Evolutionary conservation across 2,113 vertebrate genomes (phyloP).

Genomic region (Butorides virescens): DNA sequence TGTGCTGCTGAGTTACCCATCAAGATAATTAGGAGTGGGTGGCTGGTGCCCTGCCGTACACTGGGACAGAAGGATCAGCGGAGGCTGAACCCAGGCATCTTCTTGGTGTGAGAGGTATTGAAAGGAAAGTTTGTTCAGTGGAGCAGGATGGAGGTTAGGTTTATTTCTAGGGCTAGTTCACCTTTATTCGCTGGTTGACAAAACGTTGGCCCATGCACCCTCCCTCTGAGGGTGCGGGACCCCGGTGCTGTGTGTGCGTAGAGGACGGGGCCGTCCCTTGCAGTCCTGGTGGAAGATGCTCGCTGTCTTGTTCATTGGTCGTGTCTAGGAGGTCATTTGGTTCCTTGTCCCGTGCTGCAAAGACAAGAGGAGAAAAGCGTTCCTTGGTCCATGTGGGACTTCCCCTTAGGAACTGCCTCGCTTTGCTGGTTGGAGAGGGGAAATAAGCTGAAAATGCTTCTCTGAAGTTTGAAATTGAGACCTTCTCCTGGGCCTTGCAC

Average conservation of each 20-base stretch:
- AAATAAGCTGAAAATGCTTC: not conserved
- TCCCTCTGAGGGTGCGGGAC: not conserved
- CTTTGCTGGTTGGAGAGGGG: not conserved
- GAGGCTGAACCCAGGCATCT: not conserved
- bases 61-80: not conserved
- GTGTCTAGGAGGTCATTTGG: not conserved
- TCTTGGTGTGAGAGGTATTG: not conserved
- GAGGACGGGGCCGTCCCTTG: not conserved
- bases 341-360: not conserved
- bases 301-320: rapidly evolving
- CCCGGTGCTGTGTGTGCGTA: rapidly evolving
- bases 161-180: not conserved
- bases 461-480: not conserved
- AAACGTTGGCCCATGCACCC: not conserved
- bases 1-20: slow-evolving; percentile 33
- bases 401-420: not conserved
- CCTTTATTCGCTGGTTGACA: not conserved
- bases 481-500: not conserved
- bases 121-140: not conserved
- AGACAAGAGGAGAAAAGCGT: not conserved
- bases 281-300: not conserved
- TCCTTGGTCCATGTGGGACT: not conserved
- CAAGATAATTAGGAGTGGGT: slow-evolving; percentile 39
- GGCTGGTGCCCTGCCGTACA: not conserved
- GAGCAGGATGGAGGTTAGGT: not conserved